Evolutionary conservation across 2,113 vertebrate species (phyloP).

Genomic region (Casuarius casuarius): DNA sequence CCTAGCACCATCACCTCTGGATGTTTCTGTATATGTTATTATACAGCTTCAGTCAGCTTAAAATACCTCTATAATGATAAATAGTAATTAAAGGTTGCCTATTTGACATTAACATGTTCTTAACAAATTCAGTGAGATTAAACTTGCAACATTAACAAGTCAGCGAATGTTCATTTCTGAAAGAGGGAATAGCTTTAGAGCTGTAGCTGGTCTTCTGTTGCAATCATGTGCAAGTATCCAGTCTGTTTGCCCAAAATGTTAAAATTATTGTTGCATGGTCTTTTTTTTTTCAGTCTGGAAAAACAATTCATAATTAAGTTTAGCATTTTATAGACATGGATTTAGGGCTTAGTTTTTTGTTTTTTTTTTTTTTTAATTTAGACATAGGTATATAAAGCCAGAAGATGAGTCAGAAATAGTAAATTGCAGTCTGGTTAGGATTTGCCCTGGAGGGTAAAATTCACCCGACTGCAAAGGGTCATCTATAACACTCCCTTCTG

Average conservation of each 20-base stretch:
- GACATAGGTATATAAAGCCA: background rate
- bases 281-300: background rate
- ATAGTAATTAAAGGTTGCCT: background rate
- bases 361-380: background rate
- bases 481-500: background rate
- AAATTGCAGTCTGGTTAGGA: background rate
- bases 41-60: background rate
- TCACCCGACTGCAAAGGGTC: background rate
- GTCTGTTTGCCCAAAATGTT: background rate
- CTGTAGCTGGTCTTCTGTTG: background rate
- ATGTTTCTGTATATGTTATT: background rate
- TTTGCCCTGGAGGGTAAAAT: background rate
- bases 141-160: background rate
- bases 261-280: background rate
- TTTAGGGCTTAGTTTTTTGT: background rate
- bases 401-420: conserved; percentile 8
- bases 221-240: background rate
- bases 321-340: background rate
- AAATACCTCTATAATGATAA: background rate
- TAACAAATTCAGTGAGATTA: background rate
- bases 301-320: background rate
- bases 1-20: background rate
- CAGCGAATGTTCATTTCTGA: background rate
- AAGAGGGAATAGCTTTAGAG: background rate
- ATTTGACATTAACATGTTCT: background rate